phyloP scores from a whole-genome alignment of 2,888 invertebrate genomes.

The Calliphora vomitoria region DNA sequence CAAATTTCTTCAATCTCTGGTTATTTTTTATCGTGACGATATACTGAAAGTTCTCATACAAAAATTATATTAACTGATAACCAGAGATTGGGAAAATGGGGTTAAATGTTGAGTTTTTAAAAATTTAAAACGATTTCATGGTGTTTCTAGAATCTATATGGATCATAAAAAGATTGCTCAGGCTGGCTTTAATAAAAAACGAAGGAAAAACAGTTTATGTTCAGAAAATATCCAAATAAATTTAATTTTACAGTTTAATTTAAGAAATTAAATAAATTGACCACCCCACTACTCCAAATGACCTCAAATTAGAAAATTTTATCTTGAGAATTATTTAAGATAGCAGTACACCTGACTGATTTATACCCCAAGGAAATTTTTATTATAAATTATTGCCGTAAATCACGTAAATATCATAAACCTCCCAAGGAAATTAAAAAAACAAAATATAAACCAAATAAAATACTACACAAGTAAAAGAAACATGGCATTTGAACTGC shows the following conservation, averaged over 20 bases:
- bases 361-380: constrained; percentile 57
- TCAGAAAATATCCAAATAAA: too few relatives aligned
- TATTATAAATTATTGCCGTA: constrained; percentile 81
- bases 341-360: constrained; percentile 59
- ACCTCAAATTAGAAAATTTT: constrained; percentile 39
- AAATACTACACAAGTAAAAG: constrained; percentile 47
- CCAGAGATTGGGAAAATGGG: too few relatives aligned
- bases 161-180: too few relatives aligned
- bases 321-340: constrained; percentile 6
- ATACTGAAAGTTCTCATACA: too few relatives aligned
- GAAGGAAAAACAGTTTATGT: too few relatives aligned
- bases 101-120: too few relatives aligned
- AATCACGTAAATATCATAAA: constrained; percentile 83
- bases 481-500: constrained; percentile 75
- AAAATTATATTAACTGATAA: too few relatives aligned
- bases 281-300: constrained; percentile 27
- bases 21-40: too few relatives aligned
- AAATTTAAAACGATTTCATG: too few relatives aligned
- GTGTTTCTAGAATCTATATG: too few relatives aligned
- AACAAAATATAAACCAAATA: constrained; percentile 46
- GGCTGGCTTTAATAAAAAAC: too few relatives aligned
- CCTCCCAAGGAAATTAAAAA: constrained; percentile 73
- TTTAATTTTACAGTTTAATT: neutral
- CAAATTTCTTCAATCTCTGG: too few relatives aligned
- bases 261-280: neutral